Percentiles rank a stretch among this genome's conserved stretches.
Conservation (phyloP, 2,888 invertebrate genomes). For the Ophion ventricosus region DNA sequence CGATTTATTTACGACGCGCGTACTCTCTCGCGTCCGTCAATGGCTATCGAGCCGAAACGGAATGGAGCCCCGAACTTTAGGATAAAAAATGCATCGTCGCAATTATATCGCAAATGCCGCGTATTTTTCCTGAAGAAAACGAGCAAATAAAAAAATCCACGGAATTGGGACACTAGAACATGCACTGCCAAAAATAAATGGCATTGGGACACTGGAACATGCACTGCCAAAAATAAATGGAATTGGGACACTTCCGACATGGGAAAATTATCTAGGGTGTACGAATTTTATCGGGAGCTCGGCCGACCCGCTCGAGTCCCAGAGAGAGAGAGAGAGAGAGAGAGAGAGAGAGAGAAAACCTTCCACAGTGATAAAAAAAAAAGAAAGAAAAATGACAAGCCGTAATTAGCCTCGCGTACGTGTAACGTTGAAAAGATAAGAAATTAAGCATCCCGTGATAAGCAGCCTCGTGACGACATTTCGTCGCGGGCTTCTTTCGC, state of each 20-base stretch:
- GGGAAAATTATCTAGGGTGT: no score
- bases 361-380: slow-evolving; percentile 22
- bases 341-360: not conserved
- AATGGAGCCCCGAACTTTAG: slow-evolving; percentile 1
- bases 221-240: not conserved
- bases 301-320: not conserved
- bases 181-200: not conserved
- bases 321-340: not conserved
- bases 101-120: not conserved
- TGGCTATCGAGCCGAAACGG: slow-evolving; percentile 50
- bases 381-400: slow-evolving; percentile 38
- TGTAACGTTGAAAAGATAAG: slow-evolving; percentile 54
- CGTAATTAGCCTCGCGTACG: slow-evolving; percentile 56
- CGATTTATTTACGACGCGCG: slow-evolving; percentile 57
- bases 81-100: not conserved
- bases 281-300: no score
- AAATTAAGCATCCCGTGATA: slow-evolving; percentile 58
- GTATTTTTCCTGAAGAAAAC: not conserved
- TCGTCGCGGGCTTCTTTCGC: not conserved
- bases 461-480: slow-evolving; percentile 39
- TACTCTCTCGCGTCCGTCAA: slow-evolving; percentile 29
- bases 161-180: not conserved
- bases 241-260: not conserved
- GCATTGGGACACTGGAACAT: not conserved
- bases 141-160: not conserved